Base-by-base conservation (phyloP, 2,888 invertebrate species). In the Platerodrilus igneus region DNA sequence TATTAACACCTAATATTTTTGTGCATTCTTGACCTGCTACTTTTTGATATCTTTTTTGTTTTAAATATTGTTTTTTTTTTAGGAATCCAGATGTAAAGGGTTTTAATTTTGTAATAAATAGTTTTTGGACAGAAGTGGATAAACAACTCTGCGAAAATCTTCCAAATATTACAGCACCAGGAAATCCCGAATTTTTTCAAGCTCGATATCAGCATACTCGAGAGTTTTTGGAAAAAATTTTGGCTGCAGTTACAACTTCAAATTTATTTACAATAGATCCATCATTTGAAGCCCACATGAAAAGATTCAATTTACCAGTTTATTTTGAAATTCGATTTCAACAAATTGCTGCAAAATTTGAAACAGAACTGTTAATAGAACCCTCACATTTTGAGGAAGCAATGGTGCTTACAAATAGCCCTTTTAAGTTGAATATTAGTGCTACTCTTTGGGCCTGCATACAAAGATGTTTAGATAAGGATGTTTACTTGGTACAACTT, bases 281-380 rank as follows among this genome's bases (percentile, higher is more conserved):
- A 2, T 81, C 85, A 48, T 91, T 86, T 59, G 79, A 79, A 57
- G 81, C 92, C 60, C 77, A 89, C 41, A 55, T 66, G 52, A 80
- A 81, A 49, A 81, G 88, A 53, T 96, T 94, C 88, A 95, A 94
- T 69, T 73, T 95, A 32, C 88, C 92, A 7, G 93, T 96, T n/a
- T 96, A 96, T 68, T 95, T 91, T 66, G 94, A 95, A 71, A 88
- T 92, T 52, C 77, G 92, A 51, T 94, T 92, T 71, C 94, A 94
- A 73, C 90, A 93, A 71, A 88, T 95, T 61, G 91, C 89, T 35
- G 85, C 86, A 51, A 70, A 67, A 22, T 68, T 78, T 48, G 78
- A 79, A 62, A 64, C 61, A 27, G 63, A 70, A n/a, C 57, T 75
- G 27, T 62, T 72, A 16, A 40, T 53, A 8, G 53, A 57, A 29